Evolutionary conservation across 2,888 invertebrate species (phyloP).

Genomic region (Plagiodera versicolora): DNA sequence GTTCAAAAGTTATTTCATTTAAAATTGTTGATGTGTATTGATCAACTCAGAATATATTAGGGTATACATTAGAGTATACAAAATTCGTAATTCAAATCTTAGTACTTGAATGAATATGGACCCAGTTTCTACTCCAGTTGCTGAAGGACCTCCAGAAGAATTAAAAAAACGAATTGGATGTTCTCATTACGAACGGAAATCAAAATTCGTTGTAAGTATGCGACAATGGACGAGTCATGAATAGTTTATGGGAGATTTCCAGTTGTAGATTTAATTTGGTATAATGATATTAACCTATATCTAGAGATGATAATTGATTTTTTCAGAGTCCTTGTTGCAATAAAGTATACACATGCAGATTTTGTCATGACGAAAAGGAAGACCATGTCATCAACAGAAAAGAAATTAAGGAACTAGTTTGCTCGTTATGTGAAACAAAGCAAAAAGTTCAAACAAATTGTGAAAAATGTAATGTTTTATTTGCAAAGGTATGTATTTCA

Average conservation of each 20-base stretch:
- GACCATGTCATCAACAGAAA: conserved; percentile 82
- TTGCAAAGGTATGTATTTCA: conserved; percentile 71
- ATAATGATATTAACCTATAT: neutral
- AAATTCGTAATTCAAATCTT: too few species aligned
- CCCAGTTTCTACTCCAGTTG: conserved; percentile 46
- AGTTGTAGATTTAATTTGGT: too few species aligned
- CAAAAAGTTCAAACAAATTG: conserved; percentile 82
- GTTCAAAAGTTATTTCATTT: too few species aligned
- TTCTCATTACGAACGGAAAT: conserved; percentile 81
- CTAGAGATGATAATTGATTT: conserved; percentile 40
- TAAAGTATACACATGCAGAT: conserved; percentile 84
- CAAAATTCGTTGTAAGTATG: conserved; percentile 79
- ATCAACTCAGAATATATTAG: too few species aligned
- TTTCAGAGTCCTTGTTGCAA: conserved; percentile 85
- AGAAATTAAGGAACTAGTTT: conserved; percentile 80
- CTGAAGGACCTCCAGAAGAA: conserved; percentile 51
- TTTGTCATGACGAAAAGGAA: conserved; percentile 88
- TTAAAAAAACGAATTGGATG: conserved; percentile 68
- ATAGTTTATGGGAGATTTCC: too few species aligned
- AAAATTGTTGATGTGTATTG: too few species aligned
- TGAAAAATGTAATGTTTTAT: conserved; percentile 73
- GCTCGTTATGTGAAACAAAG: conserved; percentile 76
- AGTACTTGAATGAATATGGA: conserved; percentile 28
- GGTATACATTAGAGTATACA: too few species aligned
- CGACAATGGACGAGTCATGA: neutral